phyloP scores from a whole-genome alignment of 2,113 vertebrate genomes.

The Macroglossus sobrinus region DNA sequence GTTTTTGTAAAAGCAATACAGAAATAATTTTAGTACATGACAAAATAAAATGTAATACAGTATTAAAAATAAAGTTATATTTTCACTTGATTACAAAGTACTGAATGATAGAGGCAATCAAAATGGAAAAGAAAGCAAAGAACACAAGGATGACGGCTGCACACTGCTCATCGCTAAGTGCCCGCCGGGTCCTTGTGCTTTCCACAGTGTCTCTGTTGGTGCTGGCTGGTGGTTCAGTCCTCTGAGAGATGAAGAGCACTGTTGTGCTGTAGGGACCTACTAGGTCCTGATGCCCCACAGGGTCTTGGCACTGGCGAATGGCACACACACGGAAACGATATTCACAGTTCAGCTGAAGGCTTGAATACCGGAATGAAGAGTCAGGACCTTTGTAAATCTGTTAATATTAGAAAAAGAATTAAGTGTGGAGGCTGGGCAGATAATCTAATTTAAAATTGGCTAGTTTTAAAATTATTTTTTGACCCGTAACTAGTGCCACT shows the following conservation, averaged over 20 bases:
- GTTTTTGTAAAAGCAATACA: constrained; percentile 85
- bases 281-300: constrained; percentile 86
- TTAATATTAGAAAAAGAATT: neutral
- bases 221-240: constrained; percentile 82
- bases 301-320: constrained; percentile 94
- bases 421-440: neutral
- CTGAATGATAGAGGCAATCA: constrained; percentile 98
- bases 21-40: constrained; percentile 84
- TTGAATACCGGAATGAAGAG: constrained; percentile 88
- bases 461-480: neutral
- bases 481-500: neutral
- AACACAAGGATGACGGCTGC: constrained; percentile 95
- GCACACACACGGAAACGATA: constrained; percentile 95
- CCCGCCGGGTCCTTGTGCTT: constrained; percentile 83
- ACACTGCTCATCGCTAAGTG: constrained; percentile 95
- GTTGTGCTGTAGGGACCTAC: constrained; percentile 93
- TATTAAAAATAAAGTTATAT: constrained; percentile 75
- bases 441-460: neutral
- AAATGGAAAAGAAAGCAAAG: constrained; percentile 94
- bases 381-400: constrained; percentile 93
- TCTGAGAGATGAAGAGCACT: constrained; percentile 90
- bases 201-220: constrained; percentile 83
- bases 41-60: constrained; percentile 83
- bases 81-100: constrained; percentile 98
- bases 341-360: constrained; percentile 92